A percentile compares a stretch with the other conserved stretches of the same genome.
phyloP scores from a whole-genome alignment of 2,797 vertebrate genomes.

The Sebastiscus albofasciatus region DNA sequence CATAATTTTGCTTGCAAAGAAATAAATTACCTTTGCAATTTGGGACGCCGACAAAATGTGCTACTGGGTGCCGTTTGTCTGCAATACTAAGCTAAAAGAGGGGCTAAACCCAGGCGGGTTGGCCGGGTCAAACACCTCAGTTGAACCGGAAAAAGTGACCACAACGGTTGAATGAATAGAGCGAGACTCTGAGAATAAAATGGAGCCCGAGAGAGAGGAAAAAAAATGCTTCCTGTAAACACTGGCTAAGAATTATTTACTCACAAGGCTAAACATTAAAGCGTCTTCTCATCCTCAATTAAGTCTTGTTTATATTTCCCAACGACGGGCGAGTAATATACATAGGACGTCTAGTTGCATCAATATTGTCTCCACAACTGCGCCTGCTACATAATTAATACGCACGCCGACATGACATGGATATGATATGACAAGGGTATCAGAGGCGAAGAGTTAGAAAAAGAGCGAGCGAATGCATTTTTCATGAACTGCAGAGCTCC shows the following conservation, averaged over 20 bases:
- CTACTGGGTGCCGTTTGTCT: conserved; percentile 45
- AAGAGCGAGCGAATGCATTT: conserved; percentile 76
- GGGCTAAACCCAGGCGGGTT: conserved; percentile 37
- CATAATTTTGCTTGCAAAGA: conserved; percentile 57
- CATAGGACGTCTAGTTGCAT: conserved; percentile 53
- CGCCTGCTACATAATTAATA: conserved; percentile 79
- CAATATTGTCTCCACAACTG: conserved; percentile 68
- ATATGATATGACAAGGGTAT: conserved; percentile 82
- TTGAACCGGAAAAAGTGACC: conserved; percentile 67
- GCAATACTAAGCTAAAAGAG: conserved; percentile 30
- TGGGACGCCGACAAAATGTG: conserved; percentile 57
- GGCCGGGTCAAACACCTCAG: conserved; percentile 58
- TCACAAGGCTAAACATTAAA: conserved; percentile 67
- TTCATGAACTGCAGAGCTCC: conserved; percentile 78
- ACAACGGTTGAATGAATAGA: conserved; percentile 41
- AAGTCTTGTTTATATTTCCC: conserved; percentile 64
- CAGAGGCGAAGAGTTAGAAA: conserved; percentile 73
- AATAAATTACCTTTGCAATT: conserved; percentile 74
- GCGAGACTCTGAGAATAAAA: conserved; percentile 44
- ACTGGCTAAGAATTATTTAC: conserved; percentile 65
- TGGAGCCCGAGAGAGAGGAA: conserved; percentile 50
- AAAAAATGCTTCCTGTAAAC: conserved; percentile 59
- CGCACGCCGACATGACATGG: conserved; percentile 78
- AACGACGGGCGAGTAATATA: conserved; percentile 49
- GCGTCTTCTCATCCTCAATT: conserved; percentile 63